These are phyloP conservation scores for Merops nubicus DNA, from an alignment of 2,113 vertebrate genomes.

Conservation along the genomic window DNA sequence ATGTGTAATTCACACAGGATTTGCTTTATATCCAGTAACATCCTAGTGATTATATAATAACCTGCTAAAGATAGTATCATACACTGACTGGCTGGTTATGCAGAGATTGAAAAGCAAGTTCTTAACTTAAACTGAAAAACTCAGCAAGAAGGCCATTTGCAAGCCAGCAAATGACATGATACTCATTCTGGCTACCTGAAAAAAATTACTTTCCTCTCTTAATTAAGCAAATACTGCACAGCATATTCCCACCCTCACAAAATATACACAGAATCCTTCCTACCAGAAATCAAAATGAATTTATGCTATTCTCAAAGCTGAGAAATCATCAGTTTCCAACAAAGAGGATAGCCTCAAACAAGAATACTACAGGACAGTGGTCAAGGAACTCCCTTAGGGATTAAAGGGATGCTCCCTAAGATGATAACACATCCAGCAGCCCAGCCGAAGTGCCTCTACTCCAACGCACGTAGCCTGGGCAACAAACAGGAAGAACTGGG, in stretches of 20 bases:
- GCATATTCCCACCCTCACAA: not conserved
- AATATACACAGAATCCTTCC: not conserved
- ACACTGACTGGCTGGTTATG: not conserved
- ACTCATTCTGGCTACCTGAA: not conserved
- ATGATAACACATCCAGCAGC: no score
- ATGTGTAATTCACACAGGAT: not conserved
- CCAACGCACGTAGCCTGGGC: no score
- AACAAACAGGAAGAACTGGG: no score
- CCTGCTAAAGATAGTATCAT: not conserved
- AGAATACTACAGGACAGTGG: no score
- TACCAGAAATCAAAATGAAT: not conserved
- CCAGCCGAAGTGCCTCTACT: no score
- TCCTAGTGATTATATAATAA: not conserved
- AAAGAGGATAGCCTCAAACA: not conserved
- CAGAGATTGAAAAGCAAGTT: not conserved
- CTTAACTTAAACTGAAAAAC: not conserved
- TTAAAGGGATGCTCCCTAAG: no score
- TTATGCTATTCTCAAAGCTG: not conserved
- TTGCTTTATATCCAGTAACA: not conserved
- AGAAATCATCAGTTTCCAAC: not conserved
- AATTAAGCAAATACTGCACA: not conserved
- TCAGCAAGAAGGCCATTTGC: not conserved
- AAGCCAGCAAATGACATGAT: not conserved
- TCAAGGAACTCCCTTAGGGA: no score
- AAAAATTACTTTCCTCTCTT: not conserved